Base-by-base conservation (phyloP, 2,888 invertebrate species). In the Lordiphosa fenestrarum region DNA sequence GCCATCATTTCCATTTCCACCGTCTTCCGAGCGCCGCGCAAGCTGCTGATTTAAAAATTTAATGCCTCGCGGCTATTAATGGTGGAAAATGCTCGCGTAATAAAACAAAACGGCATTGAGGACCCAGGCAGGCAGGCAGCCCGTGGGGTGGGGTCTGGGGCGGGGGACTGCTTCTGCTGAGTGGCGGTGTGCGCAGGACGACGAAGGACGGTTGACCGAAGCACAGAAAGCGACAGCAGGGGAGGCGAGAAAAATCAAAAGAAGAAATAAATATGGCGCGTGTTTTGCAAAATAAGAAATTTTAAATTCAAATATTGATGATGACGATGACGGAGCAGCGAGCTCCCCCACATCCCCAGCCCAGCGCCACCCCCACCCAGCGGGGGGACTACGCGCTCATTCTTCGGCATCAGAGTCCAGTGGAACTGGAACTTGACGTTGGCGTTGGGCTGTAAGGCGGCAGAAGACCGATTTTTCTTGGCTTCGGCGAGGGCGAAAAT, bases 21-120 rank as follows among this genome's bases (percentile, higher is more conserved):
- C 37, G 15, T 42, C 33, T 36, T 57, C 37, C 35, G 25, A 56
- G 38, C 39, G 35, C n/a, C 23, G 38, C 42, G 40, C 39, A 55
- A 63, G 54, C 55, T 66, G 80, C 66, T 71, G 84, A 77, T 84
- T 84, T 84, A 85, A 80, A 80, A 80, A 84, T 80, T 67, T 84
- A 84, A 80, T 85, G 75, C 85, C 80, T 67, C 86, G 74, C 69
- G 86, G 86, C 80, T 80, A 80, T 85, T 80, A 80, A 80, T 85
- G 80, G 84, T 67, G 61, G 84, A 84, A 78, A 85, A 85, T 84
- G 68, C 84, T 78, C 78, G 82, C 71, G 74, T 73, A 85, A 80
- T 80, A 80, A 85, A 80, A 85, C 86, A 80, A 81, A 85, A 69
- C 71, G 71, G 40, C 44, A 46, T 47, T 53, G 52, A 49, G 63